Evolutionary conservation across 2,797 vertebrate species (phyloP), one percentile per base, ranked within the genome.

Genomic region (Sebastiscus albofasciatus): DNA sequence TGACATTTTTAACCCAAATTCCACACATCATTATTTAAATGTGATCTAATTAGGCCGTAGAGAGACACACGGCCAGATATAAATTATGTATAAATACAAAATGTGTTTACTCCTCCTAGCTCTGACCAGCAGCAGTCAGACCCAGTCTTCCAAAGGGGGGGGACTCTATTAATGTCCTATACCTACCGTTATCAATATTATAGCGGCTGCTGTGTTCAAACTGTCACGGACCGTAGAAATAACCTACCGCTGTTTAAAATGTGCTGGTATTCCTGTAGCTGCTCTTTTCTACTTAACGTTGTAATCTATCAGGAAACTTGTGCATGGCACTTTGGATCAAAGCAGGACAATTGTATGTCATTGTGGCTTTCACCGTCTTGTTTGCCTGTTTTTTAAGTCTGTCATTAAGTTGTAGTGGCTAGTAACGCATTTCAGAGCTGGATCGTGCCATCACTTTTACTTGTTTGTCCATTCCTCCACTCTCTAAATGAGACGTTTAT

Each of bases 291-390:
- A 87, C 72, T 84, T 72, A 60, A 72, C 56, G 8, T 74, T 64
- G 33, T 72, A 34, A 65, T 72, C 77, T 79, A 74, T 92, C 92
- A 90, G 90, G 86, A 92, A 92, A 90, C 75, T 68, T 78, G 71
- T 89, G 77, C 65, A 49, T 79, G 78, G 85, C 77, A 90, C 85
- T 86, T 90, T 89, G 65, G 81, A 80, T 89, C 81, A 79, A 70
- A 87, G 74, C 82, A 80, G 79, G 78, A 87, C 49, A 49, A n/a
- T 72, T 77, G 82, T 56, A 31, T 65, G 69, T 80, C 61, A 67
- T 67, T 83, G 62, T 83, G 73, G 39, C 60, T 74, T 75, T 82
- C 67, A 73, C 58, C 56, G n/a, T 84, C 75, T 83, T 54, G 71
- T 87, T 82, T 55, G 67, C 84, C 62, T 83, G 80, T 87, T 75